Evolutionary conservation across 2,888 invertebrate genomes (phyloP), one percentile per base, ranked within the genome.

Genomic region (Pseudeuparius sepicola): DNA sequence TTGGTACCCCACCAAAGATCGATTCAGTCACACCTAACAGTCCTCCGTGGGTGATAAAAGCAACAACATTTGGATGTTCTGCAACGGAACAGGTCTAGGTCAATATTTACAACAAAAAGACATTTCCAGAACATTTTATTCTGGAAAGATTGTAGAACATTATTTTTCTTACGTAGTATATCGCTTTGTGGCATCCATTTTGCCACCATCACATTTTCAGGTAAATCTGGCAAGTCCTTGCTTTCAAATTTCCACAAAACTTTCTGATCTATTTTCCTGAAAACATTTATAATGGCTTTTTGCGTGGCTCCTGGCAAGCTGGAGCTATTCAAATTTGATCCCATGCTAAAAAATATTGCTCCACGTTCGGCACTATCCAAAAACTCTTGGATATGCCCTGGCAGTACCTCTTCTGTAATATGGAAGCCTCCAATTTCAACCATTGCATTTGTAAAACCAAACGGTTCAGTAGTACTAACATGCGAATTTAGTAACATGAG

Each of bases 361-460:
- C 64, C 64, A 17, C 60, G 37, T 18, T 45, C 42, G 4, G 61
- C 53, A 10, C 48, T 45, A 32, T 64, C 58, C 40, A 64, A 34
- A 40, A 56, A 60, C 7, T 39, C 20, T 45, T 60, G 45, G 4
- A 63, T 36, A 24, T 61, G 55, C 53, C 57, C 36, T 5, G 45
- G 45, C 14, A 51, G 28, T 34, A 31, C 32, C 9, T 36, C 41
- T 4, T 39, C 17, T 11, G 31, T 37, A 18, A 56, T 43, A 24
- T 74, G 73, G 25, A 66, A 47, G 18, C 74, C 73, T 7, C 72
- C 74, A 27, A 74, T 60, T 50, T 73, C 71, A 2, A 73, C 53
- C 34, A 68, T 58, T 46, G 68, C 69, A 1, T 70, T 70, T 2
- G 68, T 57, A 24, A 67, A 57, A 0, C 71, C 67, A 3, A 56